Evolutionary conservation across 1,140 invertebrate genomes (phyloP).

Genomic region (Eciton burchellii): DNA sequence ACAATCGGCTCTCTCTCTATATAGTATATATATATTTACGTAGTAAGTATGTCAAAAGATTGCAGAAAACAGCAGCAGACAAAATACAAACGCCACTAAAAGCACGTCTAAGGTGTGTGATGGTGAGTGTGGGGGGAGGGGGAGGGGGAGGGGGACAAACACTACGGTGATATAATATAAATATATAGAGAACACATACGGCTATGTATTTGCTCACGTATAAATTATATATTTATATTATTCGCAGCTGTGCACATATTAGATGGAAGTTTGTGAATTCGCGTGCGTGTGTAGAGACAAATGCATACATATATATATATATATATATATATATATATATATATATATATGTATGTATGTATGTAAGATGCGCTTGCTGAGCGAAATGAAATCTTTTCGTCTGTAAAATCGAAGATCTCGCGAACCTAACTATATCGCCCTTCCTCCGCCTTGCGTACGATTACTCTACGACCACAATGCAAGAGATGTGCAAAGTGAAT

Average conservation of each 20-base stretch:
- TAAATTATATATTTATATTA: slow-evolving; percentile 63
- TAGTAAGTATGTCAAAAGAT: slow-evolving; percentile 64
- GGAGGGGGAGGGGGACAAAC: slow-evolving; percentile 74
- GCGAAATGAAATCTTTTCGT: slow-evolving; percentile 9
- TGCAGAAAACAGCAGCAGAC: slow-evolving; percentile 76
- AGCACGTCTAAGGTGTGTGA: slow-evolving; percentile 80
- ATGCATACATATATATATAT: background rate
- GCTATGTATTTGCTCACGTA: slow-evolving; percentile 30
- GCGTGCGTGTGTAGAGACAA: slow-evolving; percentile 46
- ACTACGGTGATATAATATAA: slow-evolving; percentile 70
- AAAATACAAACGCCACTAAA: slow-evolving; percentile 84
- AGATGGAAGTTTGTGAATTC: slow-evolving; percentile 73
- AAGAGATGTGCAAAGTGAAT: slow-evolving; percentile 59
- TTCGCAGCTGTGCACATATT: slow-evolving; percentile 81
- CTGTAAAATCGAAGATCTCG: slow-evolving; percentile 26
- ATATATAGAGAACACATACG: slow-evolving; percentile 49
- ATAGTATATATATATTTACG: slow-evolving; percentile 60
- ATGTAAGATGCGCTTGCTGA: slow-evolving; percentile 8
- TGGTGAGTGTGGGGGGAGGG: slow-evolving; percentile 77
- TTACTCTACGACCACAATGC: slow-evolving; percentile 67
- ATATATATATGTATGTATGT: no score
- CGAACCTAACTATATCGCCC: slow-evolving; percentile 19
- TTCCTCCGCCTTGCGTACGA: slow-evolving; percentile 7
- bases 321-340: background rate
- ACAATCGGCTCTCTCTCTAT: slow-evolving; percentile 58